Base-by-base conservation (phyloP, 2,797 vertebrate genomes). In the Phrynocephalus vlangalii region DNA sequence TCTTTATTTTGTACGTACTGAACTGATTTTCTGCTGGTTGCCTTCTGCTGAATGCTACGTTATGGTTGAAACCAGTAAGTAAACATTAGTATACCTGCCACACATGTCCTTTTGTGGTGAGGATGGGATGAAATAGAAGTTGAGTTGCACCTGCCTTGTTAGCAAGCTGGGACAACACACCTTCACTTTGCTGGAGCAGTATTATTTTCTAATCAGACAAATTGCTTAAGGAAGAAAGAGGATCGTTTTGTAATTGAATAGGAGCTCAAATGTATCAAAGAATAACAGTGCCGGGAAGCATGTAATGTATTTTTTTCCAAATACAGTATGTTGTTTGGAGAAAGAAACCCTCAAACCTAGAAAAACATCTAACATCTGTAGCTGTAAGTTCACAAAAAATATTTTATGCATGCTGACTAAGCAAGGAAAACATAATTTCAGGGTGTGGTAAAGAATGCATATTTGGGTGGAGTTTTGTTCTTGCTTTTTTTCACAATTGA, bases 381-480 rank as follows among this genome's bases (percentile, higher is more conserved):
- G 10, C 78, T 30, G 67, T 78, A 93, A 95, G 87, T 89, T 94
- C 91, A 91, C 68, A 72, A 94, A 94, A 82, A 26, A 88, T 83
- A 80, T 89, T 87, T 92, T 87, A 75, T 72, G 88, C 84, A 86
- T 81, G 86, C 86, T 93, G 79, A 67, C 80, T 94, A 91, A 92
- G 93, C 91, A 91, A 90, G 86, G 90, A 88, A 82, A 91, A 86
- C 70, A 63, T 26, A 91, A 87, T 91, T 71, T 87, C 72, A 94
- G 67, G 88, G 88, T 95, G 87, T 82, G 89, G 84, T 84, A 86
- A 92, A 95, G 92, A 89, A 89, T 93, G 85, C 76, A 94, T 86
- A 85, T 91, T 86, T 91, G 88, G 86, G 87, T 88, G 38, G 38
- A 44, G 38, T 5, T 44, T 44, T 44, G 38, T 44, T 44, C 38